Percentiles rank a stretch among this genome's conserved stretches.
Conservation (phyloP, 2,113 vertebrate genomes). For the Taurulus bubalis region DNA sequence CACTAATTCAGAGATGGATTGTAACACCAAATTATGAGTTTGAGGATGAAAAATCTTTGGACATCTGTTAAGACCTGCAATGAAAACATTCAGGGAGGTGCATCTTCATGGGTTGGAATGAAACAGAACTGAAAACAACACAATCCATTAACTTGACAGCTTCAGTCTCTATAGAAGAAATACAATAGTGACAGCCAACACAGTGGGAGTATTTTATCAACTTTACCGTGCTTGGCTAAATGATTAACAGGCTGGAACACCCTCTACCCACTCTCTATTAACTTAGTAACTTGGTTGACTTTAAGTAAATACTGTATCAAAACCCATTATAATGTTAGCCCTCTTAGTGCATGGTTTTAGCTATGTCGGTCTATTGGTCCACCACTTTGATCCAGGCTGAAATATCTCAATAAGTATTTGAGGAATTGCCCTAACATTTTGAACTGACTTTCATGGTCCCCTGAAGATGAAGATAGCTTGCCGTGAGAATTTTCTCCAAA, state of each 20-base stretch:
- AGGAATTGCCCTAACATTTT: not conserved
- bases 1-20: not conserved
- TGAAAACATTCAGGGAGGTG: not conserved
- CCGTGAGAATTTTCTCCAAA: not conserved
- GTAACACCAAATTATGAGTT: constrained; percentile 1
- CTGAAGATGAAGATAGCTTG: not conserved
- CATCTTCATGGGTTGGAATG: constrained; percentile 1
- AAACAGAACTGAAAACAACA: constrained; percentile 16
- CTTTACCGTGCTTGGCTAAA: constrained; percentile 47
- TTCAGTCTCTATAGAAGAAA: constrained; percentile 21
- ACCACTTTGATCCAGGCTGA: not conserved
- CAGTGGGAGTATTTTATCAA: constrained; percentile 50
- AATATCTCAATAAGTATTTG: not conserved
- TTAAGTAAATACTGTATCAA: not conserved
- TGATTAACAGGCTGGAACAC: constrained; percentile 43
- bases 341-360: not conserved
- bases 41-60: not conserved
- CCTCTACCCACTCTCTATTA: not conserved
- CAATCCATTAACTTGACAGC: constrained; percentile 31
- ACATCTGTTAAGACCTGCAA: not conserved
- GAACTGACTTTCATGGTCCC: not conserved
- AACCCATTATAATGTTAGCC: no score
- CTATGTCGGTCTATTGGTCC: not conserved
- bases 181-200: constrained; percentile 43
- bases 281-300: not conserved